These are phyloP conservation scores for Todiramphus chloris DNA, from an alignment of 2,113 vertebrate species.

Conservation along the genomic window DNA sequence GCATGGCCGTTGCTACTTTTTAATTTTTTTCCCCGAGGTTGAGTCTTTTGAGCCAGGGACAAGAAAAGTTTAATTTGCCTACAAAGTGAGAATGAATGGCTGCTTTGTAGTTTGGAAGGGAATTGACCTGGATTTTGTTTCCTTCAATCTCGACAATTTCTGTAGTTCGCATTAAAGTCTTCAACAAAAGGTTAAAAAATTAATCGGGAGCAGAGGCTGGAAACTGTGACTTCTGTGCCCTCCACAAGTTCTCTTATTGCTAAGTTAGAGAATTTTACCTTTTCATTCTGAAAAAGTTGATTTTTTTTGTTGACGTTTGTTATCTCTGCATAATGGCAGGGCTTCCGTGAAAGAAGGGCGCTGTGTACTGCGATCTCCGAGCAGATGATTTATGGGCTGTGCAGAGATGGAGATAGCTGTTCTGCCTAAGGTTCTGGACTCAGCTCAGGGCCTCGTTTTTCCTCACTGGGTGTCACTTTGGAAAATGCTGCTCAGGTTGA, in stretches of 20 bases:
- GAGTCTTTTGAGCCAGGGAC: not conserved
- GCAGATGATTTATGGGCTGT: not conserved
- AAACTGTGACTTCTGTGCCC: not conserved
- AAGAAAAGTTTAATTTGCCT: not conserved
- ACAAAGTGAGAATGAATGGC: not conserved
- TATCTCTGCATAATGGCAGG: not conserved
- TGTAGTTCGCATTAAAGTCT: not conserved
- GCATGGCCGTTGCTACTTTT: not conserved
- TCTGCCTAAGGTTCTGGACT: not conserved
- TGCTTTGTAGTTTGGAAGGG: not conserved
- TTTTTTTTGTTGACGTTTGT: not conserved
- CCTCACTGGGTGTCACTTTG: not conserved
- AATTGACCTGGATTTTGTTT: not conserved
- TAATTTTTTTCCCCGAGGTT: not conserved
- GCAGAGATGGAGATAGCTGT: not conserved
- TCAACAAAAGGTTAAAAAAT: not conserved
- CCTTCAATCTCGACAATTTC: not conserved
- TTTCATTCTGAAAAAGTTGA: not conserved
- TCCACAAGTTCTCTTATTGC: not conserved
- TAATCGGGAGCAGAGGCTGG: not conserved
- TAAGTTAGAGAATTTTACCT: not conserved
- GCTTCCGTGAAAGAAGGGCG: not conserved
- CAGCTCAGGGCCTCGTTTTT: not conserved
- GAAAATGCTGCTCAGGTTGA: not conserved
- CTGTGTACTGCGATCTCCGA: not conserved